These are phyloP conservation scores for Tuta absoluta DNA, from an alignment of 2,888 invertebrate species.

Conservation along the genomic window DNA sequence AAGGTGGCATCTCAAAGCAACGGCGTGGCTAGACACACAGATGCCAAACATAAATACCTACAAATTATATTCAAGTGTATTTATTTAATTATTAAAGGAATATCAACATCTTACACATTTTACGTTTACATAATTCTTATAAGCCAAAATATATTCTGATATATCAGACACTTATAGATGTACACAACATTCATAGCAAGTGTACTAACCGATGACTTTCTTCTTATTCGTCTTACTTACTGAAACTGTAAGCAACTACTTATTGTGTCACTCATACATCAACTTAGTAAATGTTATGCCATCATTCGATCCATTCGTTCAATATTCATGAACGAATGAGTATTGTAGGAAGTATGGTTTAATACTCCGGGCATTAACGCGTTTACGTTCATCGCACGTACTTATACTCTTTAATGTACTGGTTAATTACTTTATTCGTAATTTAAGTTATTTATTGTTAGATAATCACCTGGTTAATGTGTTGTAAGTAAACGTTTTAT, in stretches of 20 bases:
- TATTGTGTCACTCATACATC: constrained; percentile 6
- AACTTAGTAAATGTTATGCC: not conserved
- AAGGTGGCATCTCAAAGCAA: too few species aligned
- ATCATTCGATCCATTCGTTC: not conserved
- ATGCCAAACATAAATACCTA: too few species aligned
- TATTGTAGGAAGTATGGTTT: not conserved
- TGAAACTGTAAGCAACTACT: not conserved
- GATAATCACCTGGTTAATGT: not conserved
- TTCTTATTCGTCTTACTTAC: too few species aligned
- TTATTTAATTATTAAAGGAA: too few species aligned
- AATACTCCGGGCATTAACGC: not conserved
- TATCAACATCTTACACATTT: too few species aligned
- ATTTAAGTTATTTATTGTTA: constrained; percentile 3
- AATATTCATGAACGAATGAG: not conserved
- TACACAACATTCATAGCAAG: too few species aligned
- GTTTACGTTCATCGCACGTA: not conserved
- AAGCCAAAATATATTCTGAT: too few species aligned
- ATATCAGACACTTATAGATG: too few species aligned
- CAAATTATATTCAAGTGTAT: too few species aligned
- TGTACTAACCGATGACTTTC: too few species aligned
- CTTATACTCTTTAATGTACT: not conserved
- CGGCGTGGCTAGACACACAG: too few species aligned
- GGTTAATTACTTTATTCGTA: constrained; percentile 12
- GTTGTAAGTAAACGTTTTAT: not conserved
- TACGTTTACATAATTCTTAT: too few species aligned